Percentiles rank a stretch among this genome's conserved stretches.
Conservation (phyloP, 1,140 invertebrate species). For the Drosophila sucinea region DNA sequence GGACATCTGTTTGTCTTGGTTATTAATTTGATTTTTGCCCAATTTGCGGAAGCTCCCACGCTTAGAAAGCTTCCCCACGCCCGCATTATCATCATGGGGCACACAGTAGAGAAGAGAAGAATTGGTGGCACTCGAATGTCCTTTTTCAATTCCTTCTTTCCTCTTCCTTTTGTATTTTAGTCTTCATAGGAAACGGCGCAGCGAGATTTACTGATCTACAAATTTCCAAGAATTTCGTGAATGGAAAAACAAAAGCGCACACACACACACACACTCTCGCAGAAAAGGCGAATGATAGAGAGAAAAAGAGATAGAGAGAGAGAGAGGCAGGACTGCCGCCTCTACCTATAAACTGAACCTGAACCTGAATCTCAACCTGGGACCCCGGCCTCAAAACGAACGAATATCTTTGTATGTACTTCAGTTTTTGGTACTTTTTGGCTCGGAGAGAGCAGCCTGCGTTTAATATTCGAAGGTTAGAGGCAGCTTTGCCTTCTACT, state of each 20-base stretch:
- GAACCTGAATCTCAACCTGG: constrained; percentile 61
- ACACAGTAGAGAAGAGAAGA: constrained; percentile 23
- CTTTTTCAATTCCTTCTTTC: constrained; percentile 41
- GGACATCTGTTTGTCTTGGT: constrained; percentile 65
- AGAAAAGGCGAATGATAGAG: constrained; percentile 7
- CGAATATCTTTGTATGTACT: constrained; percentile 65
- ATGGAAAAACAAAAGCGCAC: constrained; percentile 79
- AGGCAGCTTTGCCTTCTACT: constrained; percentile 41
- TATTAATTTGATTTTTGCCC: constrained; percentile 32
- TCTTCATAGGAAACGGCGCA: constrained; percentile 64
- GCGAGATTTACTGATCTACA: constrained; percentile 76
- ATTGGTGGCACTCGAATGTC: constrained; percentile 39
- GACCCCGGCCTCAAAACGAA: constrained; percentile 35
- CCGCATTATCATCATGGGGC: constrained; percentile 53
- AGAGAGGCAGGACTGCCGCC: constrained; percentile 29
- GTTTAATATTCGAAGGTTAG: constrained; percentile 31
- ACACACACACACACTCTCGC: constrained; percentile 21
- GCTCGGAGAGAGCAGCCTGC: constrained; percentile 43
- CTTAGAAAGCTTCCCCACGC: constrained; percentile 26
- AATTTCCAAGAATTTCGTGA: constrained; percentile 77
- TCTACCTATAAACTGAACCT: constrained; percentile 68
- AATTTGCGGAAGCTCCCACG: constrained; percentile 69
- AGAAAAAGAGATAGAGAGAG: constrained; percentile 4
- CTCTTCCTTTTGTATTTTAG: constrained; percentile 15
- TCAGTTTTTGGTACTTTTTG: constrained; percentile 60